Percentiles rank a stretch among this genome's conserved stretches.
phyloP scores from a whole-genome alignment of 1,140 invertebrate species.

The Pseudomyrmex sp. region DNA sequence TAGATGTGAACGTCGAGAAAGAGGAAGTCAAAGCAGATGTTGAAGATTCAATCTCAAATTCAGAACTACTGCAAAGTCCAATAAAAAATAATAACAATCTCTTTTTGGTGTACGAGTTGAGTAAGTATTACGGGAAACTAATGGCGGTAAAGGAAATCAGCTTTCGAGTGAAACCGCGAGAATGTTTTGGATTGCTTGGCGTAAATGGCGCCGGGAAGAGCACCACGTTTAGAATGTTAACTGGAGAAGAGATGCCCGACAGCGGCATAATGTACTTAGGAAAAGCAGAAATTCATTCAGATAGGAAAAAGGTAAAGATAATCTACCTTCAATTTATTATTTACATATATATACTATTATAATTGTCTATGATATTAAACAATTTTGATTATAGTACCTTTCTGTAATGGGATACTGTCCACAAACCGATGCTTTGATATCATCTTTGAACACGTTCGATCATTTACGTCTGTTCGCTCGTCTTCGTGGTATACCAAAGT shows the following conservation, averaged over 20 bases:
- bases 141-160: conserved; percentile 91
- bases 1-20: not conserved
- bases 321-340: conserved; percentile 15
- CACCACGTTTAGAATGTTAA: conserved; percentile 95
- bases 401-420: conserved; percentile 89
- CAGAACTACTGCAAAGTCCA: conserved; percentile 11
- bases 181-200: conserved; percentile 96
- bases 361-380: not conserved
- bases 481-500: conserved; percentile 87
- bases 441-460: conserved; percentile 89
- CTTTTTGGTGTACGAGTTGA: conserved; percentile 85
- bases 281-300: conserved; percentile 78
- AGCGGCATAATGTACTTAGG: conserved; percentile 86
- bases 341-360: not conserved
- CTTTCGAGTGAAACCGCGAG: conserved; percentile 87
- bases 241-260: conserved; percentile 90
- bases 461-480: conserved; percentile 89
- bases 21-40: not conserved
- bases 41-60: not conserved
- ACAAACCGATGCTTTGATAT: conserved; percentile 90
- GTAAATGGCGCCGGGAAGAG: conserved; percentile 95
- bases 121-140: conserved; percentile 90
- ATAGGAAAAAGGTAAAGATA: conserved; percentile 84
- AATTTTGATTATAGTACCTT: conserved; percentile 82
- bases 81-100: conserved; percentile 69